Base-by-base conservation (phyloP, 2,113 vertebrate species). In the Lophochroa leadbeateri region DNA sequence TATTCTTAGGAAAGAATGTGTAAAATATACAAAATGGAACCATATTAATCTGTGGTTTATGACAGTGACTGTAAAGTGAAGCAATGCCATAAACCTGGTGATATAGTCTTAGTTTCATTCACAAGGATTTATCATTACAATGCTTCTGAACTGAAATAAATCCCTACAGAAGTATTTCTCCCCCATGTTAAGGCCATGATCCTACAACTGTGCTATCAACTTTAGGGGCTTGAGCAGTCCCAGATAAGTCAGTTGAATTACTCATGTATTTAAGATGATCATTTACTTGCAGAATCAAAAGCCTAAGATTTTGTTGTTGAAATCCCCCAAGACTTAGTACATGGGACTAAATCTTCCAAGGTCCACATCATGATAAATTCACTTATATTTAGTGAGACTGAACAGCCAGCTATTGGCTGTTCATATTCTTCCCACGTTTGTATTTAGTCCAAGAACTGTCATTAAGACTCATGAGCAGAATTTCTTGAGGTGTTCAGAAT, bases 1-100 rank as follows among this genome's bases (percentile, higher is more conserved):
- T 69, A 89, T 96, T 98, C 71, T 94, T 93, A 70, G 87, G 90
- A 95, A 82, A 94, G 86, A 86, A 93, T 47, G 29, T 96, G 44
- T 87, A 91, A 97, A 96, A 96, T 91, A 63, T 20, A 81, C 82
- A 94, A 86, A 96, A 74, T 92, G 91, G 84, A 97, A 96, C 95
- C 64, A 85, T 94, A 88, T 92, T 97, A 84, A 97, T 93, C 84
- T 92, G 88, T 82, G 80, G 8, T 96, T 97, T 97, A 86, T 13
- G 96, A 89, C 61, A 93, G 53, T 79, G 75, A 52, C 92, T 92
- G 85, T 92, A 91, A 96, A 92, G 82, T 90, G 87, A 87, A 95
- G 80, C 90, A 96, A 70, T 97, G 72, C 74, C 95, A 96, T 92
- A 97, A 97, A 98, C 95, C 76, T 81, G 81, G 68, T 52, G 55